phyloP scores from a whole-genome alignment of 1,140 invertebrate genomes.

The Trichonephila clavata region DNA sequence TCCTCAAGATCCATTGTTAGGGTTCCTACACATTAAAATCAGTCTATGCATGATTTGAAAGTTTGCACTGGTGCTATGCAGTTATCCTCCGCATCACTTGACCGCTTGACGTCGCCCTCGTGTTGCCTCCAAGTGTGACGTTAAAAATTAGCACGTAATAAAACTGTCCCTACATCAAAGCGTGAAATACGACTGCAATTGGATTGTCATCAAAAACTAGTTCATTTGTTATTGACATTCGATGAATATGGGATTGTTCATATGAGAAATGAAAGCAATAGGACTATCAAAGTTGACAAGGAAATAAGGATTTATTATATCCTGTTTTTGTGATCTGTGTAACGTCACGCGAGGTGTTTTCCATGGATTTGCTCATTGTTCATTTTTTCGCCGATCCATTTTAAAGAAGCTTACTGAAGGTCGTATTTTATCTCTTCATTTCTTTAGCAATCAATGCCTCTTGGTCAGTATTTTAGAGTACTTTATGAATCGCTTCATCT shows the following conservation, averaged over 20 bases:
- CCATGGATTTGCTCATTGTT: neutral
- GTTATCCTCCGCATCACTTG: too few species aligned
- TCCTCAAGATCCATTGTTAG: too few species aligned
- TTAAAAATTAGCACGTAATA: too few species aligned
- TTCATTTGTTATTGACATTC: neutral
- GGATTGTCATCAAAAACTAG: neutral
- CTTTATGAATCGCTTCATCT: too few species aligned
- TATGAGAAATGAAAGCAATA: neutral
- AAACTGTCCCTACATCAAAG: too few species aligned
- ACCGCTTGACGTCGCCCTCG: too few species aligned
- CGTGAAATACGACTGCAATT: too few species aligned
- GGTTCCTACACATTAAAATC: too few species aligned
- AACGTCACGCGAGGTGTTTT: neutral
- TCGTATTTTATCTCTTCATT: neutral
- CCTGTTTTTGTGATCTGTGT: neutral
- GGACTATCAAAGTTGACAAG: neutral
- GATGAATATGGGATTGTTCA: neutral
- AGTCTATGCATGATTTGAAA: too few species aligned
- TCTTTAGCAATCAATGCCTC: neutral
- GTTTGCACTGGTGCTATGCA: too few species aligned
- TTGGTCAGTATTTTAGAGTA: neutral
- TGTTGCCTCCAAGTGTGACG: too few species aligned
- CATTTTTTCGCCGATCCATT: neutral
- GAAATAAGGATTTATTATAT: conserved; percentile 1
- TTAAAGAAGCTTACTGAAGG: neutral